Evolutionary conservation across 1,140 invertebrate species (phyloP).

Genomic region (Ylistrum balloti): DNA sequence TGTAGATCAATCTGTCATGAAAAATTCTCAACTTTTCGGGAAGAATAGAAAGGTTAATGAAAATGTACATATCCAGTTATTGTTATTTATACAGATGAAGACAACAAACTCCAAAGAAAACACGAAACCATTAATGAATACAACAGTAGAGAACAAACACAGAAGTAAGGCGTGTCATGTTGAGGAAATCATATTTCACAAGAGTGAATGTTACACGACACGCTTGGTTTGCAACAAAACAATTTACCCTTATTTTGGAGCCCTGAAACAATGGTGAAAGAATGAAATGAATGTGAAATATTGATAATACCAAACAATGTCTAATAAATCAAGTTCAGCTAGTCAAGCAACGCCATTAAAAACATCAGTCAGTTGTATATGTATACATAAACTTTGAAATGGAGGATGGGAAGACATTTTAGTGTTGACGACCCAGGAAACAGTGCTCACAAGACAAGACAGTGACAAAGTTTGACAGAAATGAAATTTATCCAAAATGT

Average conservation of each 20-base stretch:
- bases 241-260: constrained; percentile 35
- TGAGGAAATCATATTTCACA: background rate
- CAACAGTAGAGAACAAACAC: background rate
- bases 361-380: too few relatives aligned
- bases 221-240: background rate
- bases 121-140: constrained; percentile 2
- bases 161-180: background rate
- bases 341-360: too few relatives aligned
- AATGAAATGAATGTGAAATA: background rate
- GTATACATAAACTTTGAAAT: too few relatives aligned
- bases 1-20: too few relatives aligned
- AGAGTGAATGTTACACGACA: constrained; percentile 4
- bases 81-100: background rate
- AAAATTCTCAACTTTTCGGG: background rate
- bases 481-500: too few relatives aligned
- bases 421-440: too few relatives aligned
- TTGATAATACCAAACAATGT: background rate
- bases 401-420: too few relatives aligned
- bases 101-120: background rate
- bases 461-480: too few relatives aligned
- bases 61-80: constrained; percentile 18
- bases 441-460: too few relatives aligned
- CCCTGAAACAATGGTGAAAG: background rate
- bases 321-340: background rate
- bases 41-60: constrained; percentile 9